These are phyloP conservation scores for Raphicerus campestris DNA, from an alignment of 2,113 vertebrate genomes.

Conservation along the genomic window DNA sequence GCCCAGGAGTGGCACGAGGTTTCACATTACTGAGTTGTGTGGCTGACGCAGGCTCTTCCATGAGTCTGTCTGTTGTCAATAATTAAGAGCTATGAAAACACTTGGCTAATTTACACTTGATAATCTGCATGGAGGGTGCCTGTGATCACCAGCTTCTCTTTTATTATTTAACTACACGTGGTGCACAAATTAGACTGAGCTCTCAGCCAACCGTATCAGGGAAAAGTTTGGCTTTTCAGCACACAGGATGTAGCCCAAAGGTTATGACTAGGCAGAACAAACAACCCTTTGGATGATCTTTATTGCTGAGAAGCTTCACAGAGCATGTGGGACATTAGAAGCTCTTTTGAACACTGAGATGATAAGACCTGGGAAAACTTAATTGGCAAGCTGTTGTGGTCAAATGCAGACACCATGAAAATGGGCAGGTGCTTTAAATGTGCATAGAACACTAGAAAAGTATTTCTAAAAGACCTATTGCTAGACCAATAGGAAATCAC, in stretches of 20 bases:
- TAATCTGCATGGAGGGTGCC: conserved; percentile 50
- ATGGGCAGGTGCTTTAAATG: neutral
- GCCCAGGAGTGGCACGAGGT: conserved; percentile 22
- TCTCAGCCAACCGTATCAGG: neutral
- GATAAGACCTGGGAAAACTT: conserved; percentile 23
- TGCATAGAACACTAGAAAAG: neutral
- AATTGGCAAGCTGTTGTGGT: conserved; percentile 42
- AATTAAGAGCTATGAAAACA: conserved; percentile 68
- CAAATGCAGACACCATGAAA: neutral
- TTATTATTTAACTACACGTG: conserved; percentile 51
- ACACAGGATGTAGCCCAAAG: neutral
- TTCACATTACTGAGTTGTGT: conserved; percentile 40
- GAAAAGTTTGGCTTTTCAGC: neutral
- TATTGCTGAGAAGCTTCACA: neutral
- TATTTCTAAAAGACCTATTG: neutral
- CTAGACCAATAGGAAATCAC: neutral
- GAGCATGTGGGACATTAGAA: conserved; percentile 44
- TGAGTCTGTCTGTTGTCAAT: conserved; percentile 54
- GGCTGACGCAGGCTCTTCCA: conserved; percentile 16
- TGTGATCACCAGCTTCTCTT: conserved; percentile 47
- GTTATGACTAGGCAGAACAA: neutral
- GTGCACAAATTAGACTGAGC: neutral
- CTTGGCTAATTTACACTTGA: conserved; percentile 63
- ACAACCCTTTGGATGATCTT: neutral
- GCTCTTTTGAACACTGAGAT: conserved; percentile 31